Evolutionary conservation across 1,140 invertebrate genomes (phyloP), one percentile per base, ranked within the genome.

Genomic region (Wasmannia auropunctata): DNA sequence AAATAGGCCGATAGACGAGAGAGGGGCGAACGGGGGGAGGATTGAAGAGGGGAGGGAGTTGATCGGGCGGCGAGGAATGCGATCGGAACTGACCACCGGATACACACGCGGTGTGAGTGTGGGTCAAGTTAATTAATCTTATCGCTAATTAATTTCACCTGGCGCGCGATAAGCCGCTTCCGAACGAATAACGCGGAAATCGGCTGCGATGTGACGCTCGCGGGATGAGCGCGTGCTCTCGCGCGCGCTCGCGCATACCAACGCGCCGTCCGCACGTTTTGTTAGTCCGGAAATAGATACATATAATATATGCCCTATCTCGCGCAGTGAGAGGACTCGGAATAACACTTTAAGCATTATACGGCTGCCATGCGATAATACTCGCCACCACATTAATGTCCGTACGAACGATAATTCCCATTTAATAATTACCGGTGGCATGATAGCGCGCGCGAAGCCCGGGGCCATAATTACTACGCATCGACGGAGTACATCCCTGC

Each of bases 71-170:
- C 84, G 54, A 70, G 81, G 63, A 80, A 63, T 84, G 81, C 77
- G 87, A 88, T 85, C 60, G 89, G 86, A 69, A 89, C 75, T 34
- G 67, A 75, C 86, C 49, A 40, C 79, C 49, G 83, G 85, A 86
- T 83, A 74, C 56, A 74, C 86, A 72, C 56, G 63, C n/a, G n/a
- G n/a, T n/a, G n/a, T n/a, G n/a, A n/a, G n/a, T n/a, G 25, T 8
- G 81, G 83, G 58, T 85, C 88, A 89, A 85, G 67, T 85, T 88
- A 89, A 95, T 95, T 94, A 95, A 94, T 94, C 92, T 93, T 94
- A 94, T 93, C 91, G 88, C 87, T 93, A 93, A 94, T 94, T 94
- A 93, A 94, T 94, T 94, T 93, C 89, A 83, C 40, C 80, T 54
- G 81, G 56, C 79, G 84, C 85, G 79, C 67, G 79, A 83, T 83